A percentile compares a stretch with the other conserved stretches of the same genome.
phyloP scores from a whole-genome alignment of 1,140 invertebrate species.

The Triops cancriformis region DNA sequence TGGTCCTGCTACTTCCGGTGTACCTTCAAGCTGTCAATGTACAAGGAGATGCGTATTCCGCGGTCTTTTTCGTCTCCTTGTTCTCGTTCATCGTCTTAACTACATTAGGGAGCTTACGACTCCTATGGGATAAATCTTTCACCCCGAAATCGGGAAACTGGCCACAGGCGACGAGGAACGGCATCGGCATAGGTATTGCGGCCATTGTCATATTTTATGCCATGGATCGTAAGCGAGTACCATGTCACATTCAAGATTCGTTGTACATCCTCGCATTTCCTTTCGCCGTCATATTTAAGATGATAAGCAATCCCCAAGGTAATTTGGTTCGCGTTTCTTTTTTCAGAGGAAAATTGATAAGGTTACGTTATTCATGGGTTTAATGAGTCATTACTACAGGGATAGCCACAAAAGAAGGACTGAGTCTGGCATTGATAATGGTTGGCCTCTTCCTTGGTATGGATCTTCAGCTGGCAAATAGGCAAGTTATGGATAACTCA shows the following conservation, averaged over 20 bases:
- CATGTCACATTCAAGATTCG: neutral
- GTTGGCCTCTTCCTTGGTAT: neutral
- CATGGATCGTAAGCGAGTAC: neutral
- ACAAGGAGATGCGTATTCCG: slow-evolving; percentile 5
- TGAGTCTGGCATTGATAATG: neutral
- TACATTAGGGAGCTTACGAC: neutral
- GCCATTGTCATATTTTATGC: neutral
- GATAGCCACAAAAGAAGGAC: neutral
- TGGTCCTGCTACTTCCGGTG: neutral
- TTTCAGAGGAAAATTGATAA: neutral
- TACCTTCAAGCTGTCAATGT: neutral
- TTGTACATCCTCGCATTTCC: neutral
- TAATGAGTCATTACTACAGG: neutral
- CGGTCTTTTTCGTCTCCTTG: neutral
- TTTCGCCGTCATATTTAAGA: neutral
- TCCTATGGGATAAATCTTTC: neutral
- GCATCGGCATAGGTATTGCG: neutral
- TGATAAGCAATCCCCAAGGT: neutral
- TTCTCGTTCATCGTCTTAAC: neutral
- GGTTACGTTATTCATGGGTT: neutral
- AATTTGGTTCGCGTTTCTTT: neutral
- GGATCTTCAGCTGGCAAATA: neutral
- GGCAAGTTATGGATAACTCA: neutral
- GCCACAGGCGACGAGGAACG: neutral
- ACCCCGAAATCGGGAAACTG: neutral